phyloP scores from a whole-genome alignment of 2,888 invertebrate genomes.

The Callyntrura guangdongensis region DNA sequence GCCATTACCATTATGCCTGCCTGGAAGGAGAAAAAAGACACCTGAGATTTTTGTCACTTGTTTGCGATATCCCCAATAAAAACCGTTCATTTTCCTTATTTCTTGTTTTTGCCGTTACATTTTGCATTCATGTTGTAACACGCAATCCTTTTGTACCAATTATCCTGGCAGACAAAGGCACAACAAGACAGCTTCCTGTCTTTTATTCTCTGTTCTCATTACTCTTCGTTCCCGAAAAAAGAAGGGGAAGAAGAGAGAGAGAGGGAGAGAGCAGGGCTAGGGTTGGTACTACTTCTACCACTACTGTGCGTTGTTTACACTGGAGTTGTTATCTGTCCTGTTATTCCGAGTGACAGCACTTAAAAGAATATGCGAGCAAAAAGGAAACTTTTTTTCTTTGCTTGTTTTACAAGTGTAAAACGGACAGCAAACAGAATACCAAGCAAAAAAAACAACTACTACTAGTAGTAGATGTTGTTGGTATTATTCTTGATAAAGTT shows the following conservation, averaged over 20 bases:
- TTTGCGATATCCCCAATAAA: conserved; percentile 1
- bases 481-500: background rate
- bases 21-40: conserved; percentile 19
- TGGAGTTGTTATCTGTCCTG: conserved; percentile 37
- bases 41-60: conserved; percentile 62
- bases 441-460: conserved; percentile 17
- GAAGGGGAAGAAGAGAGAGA: background rate
- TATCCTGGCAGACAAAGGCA: conserved; percentile 61
- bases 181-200: conserved; percentile 67
- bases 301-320: background rate
- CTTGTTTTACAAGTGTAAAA: conserved; percentile 44
- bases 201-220: conserved; percentile 46
- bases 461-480: conserved; percentile 22
- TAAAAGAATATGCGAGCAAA: conserved; percentile 28
- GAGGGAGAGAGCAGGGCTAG: background rate
- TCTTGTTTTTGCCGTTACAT: background rate
- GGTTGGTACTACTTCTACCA: background rate
- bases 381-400: conserved; percentile 20
- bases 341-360: conserved; percentile 44
- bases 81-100: background rate
- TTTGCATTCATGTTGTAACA: conserved; percentile 41
- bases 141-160: conserved; percentile 62
- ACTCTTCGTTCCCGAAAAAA: background rate
- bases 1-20: background rate
- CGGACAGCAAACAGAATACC: background rate